Evolutionary conservation across 1,140 invertebrate genomes (phyloP), one percentile per base, ranked within the genome.

Genomic region (Pseudomyrmex concolor): DNA sequence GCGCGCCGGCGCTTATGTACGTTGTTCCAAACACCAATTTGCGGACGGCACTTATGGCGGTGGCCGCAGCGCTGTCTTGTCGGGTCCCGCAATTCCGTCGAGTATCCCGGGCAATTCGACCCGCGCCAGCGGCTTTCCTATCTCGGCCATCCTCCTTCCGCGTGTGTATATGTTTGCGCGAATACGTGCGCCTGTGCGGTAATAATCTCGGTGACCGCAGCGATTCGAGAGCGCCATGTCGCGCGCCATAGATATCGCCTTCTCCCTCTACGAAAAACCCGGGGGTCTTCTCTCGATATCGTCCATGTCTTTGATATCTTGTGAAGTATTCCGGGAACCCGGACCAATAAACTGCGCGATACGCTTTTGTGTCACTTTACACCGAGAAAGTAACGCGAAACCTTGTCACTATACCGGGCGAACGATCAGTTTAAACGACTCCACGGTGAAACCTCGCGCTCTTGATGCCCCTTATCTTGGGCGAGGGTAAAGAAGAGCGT

Each of bases 11-110:
- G 76, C 54, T 80, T 70, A n/a, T n/a, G n/a, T n/a, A 80, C n/a
- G 63, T 57, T 63, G 73, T 17, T 55, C 76, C n/a, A 80, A 80
- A 80, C 22, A 71, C 66, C 76, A 80, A 80, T 80, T 80, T 80
- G 76, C 66, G 76, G 76, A 50, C 54, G 66, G 43, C 66, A 80
- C 76, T 80, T 80, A 71, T 71, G 54, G 66, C 43, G 66, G 66
- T 80, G 54, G 76, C 66, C 45, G 66, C 54, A 17, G 43, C 76
- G 76, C 71, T 55, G 71, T 54, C 76, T 80, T 80, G 54, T 55
- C 66, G 64, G 43, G 34, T 34, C 19, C 43, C 66, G 76, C 66
- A 80, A 80, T 80, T 80, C 43, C 45, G 76, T 78, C 76, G 76
- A 80, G 76, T 70, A 19, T 34, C 34, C 34, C 15, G 25, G 54